Conservation (phyloP, 2,888 invertebrate genomes). For the Conus canariensis region DNA sequence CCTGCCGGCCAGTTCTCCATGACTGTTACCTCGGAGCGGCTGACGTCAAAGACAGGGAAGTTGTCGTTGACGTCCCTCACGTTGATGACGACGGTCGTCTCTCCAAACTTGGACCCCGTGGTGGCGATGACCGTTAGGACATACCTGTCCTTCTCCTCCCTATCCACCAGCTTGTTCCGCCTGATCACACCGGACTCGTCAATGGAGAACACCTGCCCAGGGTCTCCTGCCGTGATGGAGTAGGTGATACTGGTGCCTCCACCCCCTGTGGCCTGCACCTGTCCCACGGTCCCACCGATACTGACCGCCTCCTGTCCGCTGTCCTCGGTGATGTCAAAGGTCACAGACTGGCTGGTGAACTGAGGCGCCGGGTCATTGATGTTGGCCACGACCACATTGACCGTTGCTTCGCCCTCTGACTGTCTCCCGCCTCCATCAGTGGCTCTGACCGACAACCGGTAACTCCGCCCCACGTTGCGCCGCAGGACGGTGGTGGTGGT, state of each 20-base stretch:
- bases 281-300: constrained; percentile 86
- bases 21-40: constrained; percentile 83
- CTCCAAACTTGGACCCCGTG: constrained; percentile 87
- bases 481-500: constrained; percentile 89
- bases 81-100: constrained; percentile 88
- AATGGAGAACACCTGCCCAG: constrained; percentile 87
- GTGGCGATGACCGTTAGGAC: constrained; percentile 89
- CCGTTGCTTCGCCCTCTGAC: constrained; percentile 59
- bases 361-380: constrained; percentile 60
- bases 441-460: constrained; percentile 89
- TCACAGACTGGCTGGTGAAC: constrained; percentile 78
- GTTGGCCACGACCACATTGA: constrained; percentile 66
- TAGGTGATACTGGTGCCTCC: constrained; percentile 59
- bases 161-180: constrained; percentile 89
- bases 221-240: constrained; percentile 88
- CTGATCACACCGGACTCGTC: constrained; percentile 89
- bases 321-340: constrained; percentile 91
- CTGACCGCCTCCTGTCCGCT: constrained; percentile 83
- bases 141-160: constrained; percentile 89
- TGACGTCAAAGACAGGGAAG: constrained; percentile 83
- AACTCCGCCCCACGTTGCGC: constrained; percentile 87
- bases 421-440: constrained; percentile 77
- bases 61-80: constrained; percentile 95
- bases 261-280: constrained; percentile 80
- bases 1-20: constrained; percentile 95